Evolutionary conservation across 2,113 vertebrate genomes (phyloP).

Genomic region (Charina bottae): DNA sequence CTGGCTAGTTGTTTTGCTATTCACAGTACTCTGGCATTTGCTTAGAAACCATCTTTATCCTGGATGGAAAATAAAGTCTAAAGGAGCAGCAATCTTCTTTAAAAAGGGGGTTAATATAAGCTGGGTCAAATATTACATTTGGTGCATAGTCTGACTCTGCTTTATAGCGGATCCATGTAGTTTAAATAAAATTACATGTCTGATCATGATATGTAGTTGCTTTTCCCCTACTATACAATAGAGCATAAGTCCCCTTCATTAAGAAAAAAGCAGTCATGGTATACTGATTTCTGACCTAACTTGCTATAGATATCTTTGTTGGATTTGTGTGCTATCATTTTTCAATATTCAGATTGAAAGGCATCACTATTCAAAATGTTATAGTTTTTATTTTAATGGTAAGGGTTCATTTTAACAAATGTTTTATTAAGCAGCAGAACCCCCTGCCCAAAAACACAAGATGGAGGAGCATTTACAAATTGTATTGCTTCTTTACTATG

Average conservation of each 20-base stretch:
- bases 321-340: background rate
- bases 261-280: background rate
- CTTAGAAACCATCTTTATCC: background rate
- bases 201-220: background rate
- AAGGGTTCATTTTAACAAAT: background rate
- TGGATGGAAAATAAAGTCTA: background rate
- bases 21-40: background rate
- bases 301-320: background rate
- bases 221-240: background rate
- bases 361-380: background rate
- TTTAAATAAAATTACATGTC: background rate
- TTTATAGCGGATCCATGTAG: background rate
- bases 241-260: background rate
- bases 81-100: background rate
- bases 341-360: slow-evolving; percentile 8
- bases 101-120: background rate
- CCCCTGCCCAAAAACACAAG: background rate
- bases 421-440: background rate
- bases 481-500: slow-evolving; percentile 24
- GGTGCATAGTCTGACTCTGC: background rate
- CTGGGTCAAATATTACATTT: background rate
- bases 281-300: background rate
- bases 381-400: background rate
- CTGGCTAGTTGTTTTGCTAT: background rate
- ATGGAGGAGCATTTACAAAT: slow-evolving; percentile 12